Percentiles rank a stretch among this genome's conserved stretches.
phyloP scores from a whole-genome alignment of 2,113 vertebrate species.

The Ailurus styani region DNA sequence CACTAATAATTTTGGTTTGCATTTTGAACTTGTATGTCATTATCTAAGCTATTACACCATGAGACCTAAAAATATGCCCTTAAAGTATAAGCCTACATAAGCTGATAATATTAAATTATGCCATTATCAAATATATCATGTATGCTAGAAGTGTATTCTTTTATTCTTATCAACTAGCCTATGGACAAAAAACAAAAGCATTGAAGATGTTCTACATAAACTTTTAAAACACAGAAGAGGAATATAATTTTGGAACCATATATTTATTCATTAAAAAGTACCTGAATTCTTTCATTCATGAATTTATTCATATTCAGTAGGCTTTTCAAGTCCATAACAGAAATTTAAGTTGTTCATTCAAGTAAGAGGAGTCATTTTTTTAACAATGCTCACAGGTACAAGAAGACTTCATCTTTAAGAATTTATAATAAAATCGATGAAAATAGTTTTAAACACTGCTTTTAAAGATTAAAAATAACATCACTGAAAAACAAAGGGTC shows the following conservation, averaged over 20 bases:
- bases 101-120: background rate
- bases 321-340: background rate
- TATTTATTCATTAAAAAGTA: background rate
- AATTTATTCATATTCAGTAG: background rate
- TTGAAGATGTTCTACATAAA: background rate
- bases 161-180: background rate
- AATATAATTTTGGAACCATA: background rate
- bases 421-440: background rate
- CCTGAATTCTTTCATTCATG: background rate
- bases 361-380: background rate
- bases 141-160: background rate
- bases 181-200: background rate
- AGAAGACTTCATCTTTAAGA: background rate
- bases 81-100: background rate
- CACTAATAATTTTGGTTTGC: background rate
- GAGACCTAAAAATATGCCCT: background rate
- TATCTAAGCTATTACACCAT: background rate
- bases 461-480: background rate
- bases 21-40: background rate
- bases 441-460: background rate
- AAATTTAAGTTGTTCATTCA: background rate
- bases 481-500: background rate
- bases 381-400: background rate
- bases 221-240: background rate
- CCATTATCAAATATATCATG: background rate